A percentile compares a stretch with the other conserved stretches of the same genome.
Evolutionary conservation across 2,113 vertebrate species (phyloP).

Genomic region (Sinocyclocheilus anshuiensis): DNA sequence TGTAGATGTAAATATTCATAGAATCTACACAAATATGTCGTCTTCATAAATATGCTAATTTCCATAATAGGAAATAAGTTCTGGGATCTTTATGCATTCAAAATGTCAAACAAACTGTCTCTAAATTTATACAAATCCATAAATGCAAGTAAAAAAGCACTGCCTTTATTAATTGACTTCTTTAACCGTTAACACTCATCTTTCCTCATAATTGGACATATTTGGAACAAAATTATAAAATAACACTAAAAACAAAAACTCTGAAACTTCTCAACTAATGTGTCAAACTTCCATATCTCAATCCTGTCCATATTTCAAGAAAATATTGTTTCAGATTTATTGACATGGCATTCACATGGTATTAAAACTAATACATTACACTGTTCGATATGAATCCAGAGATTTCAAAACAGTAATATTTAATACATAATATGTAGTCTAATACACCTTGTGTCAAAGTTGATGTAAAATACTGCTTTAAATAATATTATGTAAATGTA

Average conservation of each 20-base stretch:
- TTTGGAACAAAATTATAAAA: not conserved
- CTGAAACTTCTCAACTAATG: not conserved
- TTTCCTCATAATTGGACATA: conserved; percentile 6
- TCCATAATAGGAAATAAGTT: not conserved
- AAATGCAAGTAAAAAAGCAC: conserved; percentile 8
- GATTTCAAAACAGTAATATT: conserved; percentile 17
- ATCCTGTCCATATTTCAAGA: not conserved
- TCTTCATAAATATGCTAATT: not conserved
- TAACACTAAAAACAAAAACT: not conserved
- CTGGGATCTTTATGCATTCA: not conserved
- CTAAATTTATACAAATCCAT: not conserved
- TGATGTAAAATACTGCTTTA: conserved; percentile 30
- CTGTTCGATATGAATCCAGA: not conserved
- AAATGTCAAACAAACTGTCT: not conserved
- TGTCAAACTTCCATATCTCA: not conserved
- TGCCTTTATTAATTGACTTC: conserved; percentile 41
- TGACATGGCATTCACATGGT: not conserved
- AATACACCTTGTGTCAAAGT: conserved; percentile 22
- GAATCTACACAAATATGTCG: not conserved
- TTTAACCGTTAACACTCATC: not conserved
- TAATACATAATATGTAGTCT: conserved; percentile 6
- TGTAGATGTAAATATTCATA: conserved; percentile 4
- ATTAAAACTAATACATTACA: not conserved
- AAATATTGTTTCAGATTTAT: conserved; percentile 11
- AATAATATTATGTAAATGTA: conserved; percentile 29